A percentile compares a stretch with the other conserved stretches of the same genome.
phyloP scores from a whole-genome alignment of 30 jellyfish, hydroid and myxozoan species.

The Rhopilema esculentum region DNA sequence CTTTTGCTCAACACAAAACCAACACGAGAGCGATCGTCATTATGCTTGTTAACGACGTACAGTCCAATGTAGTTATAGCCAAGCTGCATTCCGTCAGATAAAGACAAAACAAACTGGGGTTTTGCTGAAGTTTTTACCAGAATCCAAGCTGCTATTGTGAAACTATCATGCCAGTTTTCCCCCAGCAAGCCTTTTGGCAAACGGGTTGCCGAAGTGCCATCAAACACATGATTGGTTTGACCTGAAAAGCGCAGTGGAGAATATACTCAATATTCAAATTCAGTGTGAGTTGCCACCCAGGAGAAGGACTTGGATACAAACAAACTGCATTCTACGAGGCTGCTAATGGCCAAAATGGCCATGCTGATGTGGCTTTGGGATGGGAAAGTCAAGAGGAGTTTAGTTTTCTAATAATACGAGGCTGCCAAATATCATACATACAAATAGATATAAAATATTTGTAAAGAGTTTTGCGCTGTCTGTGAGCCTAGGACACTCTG shows the following conservation, averaged over 20 bases:
- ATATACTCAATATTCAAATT: background rate
- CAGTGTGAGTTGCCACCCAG: too few relatives aligned
- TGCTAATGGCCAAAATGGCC: too few relatives aligned
- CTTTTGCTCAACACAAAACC: slow-evolving; percentile 70
- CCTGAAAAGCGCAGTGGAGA: slow-evolving; percentile 12
- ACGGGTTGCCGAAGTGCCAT: slow-evolving; percentile 66
- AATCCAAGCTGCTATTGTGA: slow-evolving; percentile 75
- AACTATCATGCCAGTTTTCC: slow-evolving; percentile 53
- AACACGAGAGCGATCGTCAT: slow-evolving; percentile 61
- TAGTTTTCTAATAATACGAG: too few relatives aligned
- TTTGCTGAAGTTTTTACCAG: slow-evolving; percentile 32
- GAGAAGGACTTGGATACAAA: too few relatives aligned
- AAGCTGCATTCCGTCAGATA: slow-evolving; percentile 69
- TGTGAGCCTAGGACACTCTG: too few relatives aligned
- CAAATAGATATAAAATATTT: too few relatives aligned
- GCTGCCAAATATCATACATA: too few relatives aligned
- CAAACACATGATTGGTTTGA: slow-evolving; percentile 67
- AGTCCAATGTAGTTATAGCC: slow-evolving; percentile 61
- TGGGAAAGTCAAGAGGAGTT: too few relatives aligned
- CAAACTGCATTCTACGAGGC: too few relatives aligned
- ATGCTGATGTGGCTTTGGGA: too few relatives aligned
- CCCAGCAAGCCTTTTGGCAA: slow-evolving; percentile 43
- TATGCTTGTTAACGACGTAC: slow-evolving; percentile 30
- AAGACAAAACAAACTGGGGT: slow-evolving; percentile 66
- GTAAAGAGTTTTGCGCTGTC: too few relatives aligned